Evolutionary conservation across 2,113 vertebrate species (phyloP).

Genomic region (Oryctolagus cuniculus): mOryCun1.1 NC_091433.1:67762001-67762500

Average conservation of each 20-base stretch:
- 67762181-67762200: background rate
- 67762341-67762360: background rate
- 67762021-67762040: too few species aligned
- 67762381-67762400: background rate
- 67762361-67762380: background rate
- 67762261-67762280: background rate
- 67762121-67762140: background rate
- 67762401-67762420: background rate
- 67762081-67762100: background rate
- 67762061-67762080: background rate
- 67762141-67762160: background rate
- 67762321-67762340: background rate
- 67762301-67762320: background rate
- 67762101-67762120: background rate
- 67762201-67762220: background rate
- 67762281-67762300: background rate
- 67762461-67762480: background rate
- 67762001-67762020: background rate
- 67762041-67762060: background rate
- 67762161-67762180: background rate
- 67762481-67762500: slow-evolving; percentile 9
- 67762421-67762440: background rate
- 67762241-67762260: slow-evolving; percentile 1
- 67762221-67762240: background rate
- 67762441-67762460: background rate